Percentiles rank a stretch among this genome's conserved stretches.
These are phyloP conservation scores for Propsilocerus akamusi DNA, from an alignment of 1,140 invertebrate species.

Conservation along the genomic window DNA sequence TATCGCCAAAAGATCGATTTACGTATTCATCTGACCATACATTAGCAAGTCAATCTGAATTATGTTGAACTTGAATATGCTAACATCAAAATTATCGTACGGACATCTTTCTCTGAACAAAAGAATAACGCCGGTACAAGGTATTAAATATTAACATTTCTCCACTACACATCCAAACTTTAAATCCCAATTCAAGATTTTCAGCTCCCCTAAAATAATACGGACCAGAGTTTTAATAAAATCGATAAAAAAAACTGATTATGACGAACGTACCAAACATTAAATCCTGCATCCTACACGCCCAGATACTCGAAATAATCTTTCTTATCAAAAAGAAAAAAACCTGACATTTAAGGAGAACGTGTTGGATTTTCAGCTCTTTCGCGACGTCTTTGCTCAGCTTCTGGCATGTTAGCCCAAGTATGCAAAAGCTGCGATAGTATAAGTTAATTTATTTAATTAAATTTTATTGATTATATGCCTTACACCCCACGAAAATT, in stretches of 20 bases:
- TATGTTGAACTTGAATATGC: not conserved
- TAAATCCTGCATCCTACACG: not conserved
- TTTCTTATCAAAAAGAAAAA: not conserved
- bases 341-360: constrained; percentile 57
- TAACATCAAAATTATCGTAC: constrained; percentile 26
- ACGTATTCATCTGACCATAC: not conserved
- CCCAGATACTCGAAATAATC: not conserved
- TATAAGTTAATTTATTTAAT: too few relatives aligned
- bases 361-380: constrained; percentile 81
- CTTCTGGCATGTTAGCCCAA: not conserved
- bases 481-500: not conserved
- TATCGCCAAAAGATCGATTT: not conserved
- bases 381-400: not conserved
- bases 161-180: constrained; percentile 43
- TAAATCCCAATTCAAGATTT: not conserved
- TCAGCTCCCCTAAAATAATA: too few relatives aligned
- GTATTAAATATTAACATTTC: constrained; percentile 55
- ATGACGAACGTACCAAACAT: constrained; percentile 81
- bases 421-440: too few relatives aligned
- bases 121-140: constrained; percentile 71
- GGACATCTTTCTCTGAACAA: constrained; percentile 59
- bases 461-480: too few relatives aligned
- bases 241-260: not conserved
- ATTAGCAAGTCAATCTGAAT: not conserved
- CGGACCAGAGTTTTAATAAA: not conserved